phyloP scores from a whole-genome alignment of 2,797 vertebrate species.

The Takifugu rubripes region DNA sequence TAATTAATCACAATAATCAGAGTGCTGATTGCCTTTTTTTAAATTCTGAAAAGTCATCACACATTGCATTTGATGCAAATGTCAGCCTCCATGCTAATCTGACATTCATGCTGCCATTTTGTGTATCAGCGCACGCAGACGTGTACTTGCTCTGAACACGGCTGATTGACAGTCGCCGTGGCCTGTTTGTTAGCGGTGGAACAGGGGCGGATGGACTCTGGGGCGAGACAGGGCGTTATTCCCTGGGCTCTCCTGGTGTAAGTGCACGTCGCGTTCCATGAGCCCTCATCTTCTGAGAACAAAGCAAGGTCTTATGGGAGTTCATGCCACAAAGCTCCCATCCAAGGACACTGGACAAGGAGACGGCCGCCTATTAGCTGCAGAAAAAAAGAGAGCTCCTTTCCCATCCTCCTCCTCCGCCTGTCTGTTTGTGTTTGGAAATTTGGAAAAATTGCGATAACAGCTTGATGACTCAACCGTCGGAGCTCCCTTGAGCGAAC shows the following conservation, averaged over 20 bases:
- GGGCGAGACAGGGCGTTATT: constrained; percentile 45
- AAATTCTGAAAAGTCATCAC: constrained; percentile 21
- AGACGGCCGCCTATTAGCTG: constrained; percentile 36
- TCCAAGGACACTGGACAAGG: constrained; percentile 68
- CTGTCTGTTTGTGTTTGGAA: constrained; percentile 38
- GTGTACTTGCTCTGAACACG: constrained; percentile 8
- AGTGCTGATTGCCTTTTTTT: constrained; percentile 15
- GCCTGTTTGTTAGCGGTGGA: constrained; percentile 23
- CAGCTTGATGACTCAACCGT: constrained; percentile 45
- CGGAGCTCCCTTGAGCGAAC: constrained; percentile 34
- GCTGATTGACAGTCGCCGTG: constrained; percentile 27
- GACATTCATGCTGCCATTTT: constrained; percentile 46
- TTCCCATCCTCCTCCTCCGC: constrained; percentile 8
- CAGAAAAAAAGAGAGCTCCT: constrained; percentile 12
- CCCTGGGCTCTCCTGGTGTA: constrained; percentile 51
- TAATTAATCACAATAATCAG: constrained; percentile 44
- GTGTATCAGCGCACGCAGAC: constrained; percentile 33
- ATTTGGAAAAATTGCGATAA: constrained; percentile 37
- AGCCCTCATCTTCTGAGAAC: constrained; percentile 56
- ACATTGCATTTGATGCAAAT: constrained; percentile 46
- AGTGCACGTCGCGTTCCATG: constrained; percentile 53
- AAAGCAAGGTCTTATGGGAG: constrained; percentile 66
- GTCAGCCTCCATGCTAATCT: constrained; percentile 45
- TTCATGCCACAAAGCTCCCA: constrained; percentile 53
- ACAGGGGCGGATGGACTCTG: constrained; percentile 18